Base-by-base conservation (phyloP, 2,888 invertebrate genomes). In the Hydropsyche betteni region DNA sequence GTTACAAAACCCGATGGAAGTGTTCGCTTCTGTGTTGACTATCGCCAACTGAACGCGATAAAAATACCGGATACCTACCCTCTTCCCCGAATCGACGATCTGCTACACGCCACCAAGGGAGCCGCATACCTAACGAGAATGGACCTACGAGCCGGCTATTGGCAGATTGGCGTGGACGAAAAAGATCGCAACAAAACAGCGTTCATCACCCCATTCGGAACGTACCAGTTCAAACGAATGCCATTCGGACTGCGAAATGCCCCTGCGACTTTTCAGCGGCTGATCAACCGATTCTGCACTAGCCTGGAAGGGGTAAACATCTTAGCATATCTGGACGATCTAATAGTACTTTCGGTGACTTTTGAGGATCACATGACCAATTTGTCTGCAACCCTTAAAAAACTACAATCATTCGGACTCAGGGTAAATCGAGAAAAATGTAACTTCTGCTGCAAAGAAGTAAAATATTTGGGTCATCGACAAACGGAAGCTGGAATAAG, bases 71-170 rank as follows among this genome's bases (percentile, higher is more conserved):
- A 53, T n/a, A 0, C 0, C 2, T 85, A 84, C 58, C 83, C 83
- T 0, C 71, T 84, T 12, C 85, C 85, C 0, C 77, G 83, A 8
- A 83, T 85, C 36, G 85, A 85, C 70, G 84, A 85, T 24, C 75
- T 83, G 33, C 70, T 85, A 5, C 83, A 84, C 61, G 80, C 83
- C 0, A 82, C 81, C 74, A 77, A n/a, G n/a, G n/a, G 76, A 6
- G 79, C 80, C 3, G 77, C 80, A 36, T 79, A 78, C 10, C 83
- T 83, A 82, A 80, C 81, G 7, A 82, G 83, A 0, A 71, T 84
- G 3, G 83, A 84, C 72, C 78, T 84, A 0, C 80, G 80, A 33
- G 75, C 81, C n/a, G 84, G 84, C 0, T 85, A 84, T 75, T 83
- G 82, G 81, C 84, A 84, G 73, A 80, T 83, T 0, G 10, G 7